Evolutionary conservation across 1,140 invertebrate species (phyloP), one percentile per base, ranked within the genome.

Genomic region (Pseudomyrmex pallidus): DNA sequence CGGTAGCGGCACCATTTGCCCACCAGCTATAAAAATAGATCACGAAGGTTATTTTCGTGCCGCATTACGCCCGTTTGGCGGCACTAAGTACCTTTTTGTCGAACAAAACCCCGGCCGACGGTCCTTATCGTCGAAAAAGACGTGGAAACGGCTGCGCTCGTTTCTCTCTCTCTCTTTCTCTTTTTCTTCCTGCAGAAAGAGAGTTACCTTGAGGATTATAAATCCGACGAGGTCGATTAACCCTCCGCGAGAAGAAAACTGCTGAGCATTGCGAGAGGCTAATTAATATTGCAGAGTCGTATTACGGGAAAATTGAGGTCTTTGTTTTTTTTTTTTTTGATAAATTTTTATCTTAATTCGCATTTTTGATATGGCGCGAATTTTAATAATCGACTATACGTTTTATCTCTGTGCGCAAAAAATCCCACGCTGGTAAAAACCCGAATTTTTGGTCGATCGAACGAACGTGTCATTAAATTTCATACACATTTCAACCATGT

Each of bases 11-110:
- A 10, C 3, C 48, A 52, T 59, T 70, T 46, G 44, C 20, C 44
- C 44, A 80, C 68, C 25, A 35, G 56, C 46, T 59, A 44, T 70
- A 72, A 80, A 80, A 80, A 72, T 80, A 80, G 54, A 80, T 80
- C 44, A 48, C 76, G 54, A 15, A 59, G 66, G 68, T 72, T 72
- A 80, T 61, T 80, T 72, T 68, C 54, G 52, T 35, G 15, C 15
- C 15, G 52, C 46, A 52, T 67, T 52, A 52, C 62, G 35, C 64
- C 56, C 76, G 66, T 59, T 70, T 50, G 66, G 76, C 46, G 76
- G 48, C 20, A 56, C 54, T 50, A 72, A 80, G 66, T 72, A 70
- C 44, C 54, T 80, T 80, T 80, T 80, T 70, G 54, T 50, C n/a
- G 66, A 66, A 35, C 50, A 80, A 80, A 80, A 70, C 44, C 54